Conservation (phyloP, 2,797 vertebrate species). For the Hydrophis major region DNA sequence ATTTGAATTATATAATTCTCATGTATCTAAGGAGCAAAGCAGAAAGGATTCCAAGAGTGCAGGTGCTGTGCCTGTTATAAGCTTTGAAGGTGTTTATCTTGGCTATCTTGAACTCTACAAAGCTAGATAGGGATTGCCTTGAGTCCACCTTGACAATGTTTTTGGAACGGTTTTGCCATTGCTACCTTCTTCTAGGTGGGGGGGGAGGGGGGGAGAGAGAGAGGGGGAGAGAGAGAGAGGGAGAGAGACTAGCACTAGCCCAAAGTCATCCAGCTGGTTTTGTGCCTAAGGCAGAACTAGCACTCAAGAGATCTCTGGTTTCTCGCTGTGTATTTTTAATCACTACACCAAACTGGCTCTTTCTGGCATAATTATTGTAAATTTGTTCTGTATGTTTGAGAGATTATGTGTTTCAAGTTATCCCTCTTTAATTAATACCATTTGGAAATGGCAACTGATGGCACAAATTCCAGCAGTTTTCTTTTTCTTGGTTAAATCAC, state of each 20-base stretch:
- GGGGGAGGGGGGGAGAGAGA: too few relatives aligned
- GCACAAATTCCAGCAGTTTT: neutral
- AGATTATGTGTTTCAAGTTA: neutral
- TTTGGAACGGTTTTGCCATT: neutral
- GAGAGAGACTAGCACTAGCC: too few relatives aligned
- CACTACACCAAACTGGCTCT: neutral
- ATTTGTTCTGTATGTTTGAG: neutral
- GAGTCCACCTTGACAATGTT: neutral
- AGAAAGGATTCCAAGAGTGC: neutral
- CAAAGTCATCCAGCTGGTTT: neutral
- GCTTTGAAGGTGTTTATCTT: neutral
- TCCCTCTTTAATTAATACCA: neutral
- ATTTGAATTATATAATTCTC: neutral
- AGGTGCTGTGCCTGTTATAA: neutral
- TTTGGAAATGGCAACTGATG: neutral
- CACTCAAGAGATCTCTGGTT: neutral
- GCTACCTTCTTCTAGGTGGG: neutral
- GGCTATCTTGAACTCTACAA: neutral
- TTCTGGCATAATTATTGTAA: neutral
- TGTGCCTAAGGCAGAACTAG: neutral
- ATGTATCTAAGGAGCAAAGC: neutral
- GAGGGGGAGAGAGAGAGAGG: too few relatives aligned
- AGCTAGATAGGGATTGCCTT: neutral
- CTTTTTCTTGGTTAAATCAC: neutral
- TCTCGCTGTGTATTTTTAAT: neutral